phyloP scores from a whole-genome alignment of 1,140 invertebrate species.

The Vollenhovia emeryi region DNA sequence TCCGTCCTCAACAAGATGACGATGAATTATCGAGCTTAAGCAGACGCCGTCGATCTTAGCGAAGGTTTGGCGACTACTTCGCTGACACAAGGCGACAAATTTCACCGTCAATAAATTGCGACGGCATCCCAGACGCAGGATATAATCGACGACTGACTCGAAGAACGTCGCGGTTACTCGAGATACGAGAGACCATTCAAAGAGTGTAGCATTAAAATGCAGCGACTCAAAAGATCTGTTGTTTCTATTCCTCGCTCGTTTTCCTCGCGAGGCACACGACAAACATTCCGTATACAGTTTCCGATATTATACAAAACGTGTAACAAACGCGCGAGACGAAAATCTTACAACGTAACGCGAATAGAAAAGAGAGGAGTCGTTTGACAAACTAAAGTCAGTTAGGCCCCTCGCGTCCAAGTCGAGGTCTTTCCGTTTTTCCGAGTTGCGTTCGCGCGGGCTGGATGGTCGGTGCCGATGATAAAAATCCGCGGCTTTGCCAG shows the following conservation, averaged over 20 bases:
- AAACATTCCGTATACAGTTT: background rate
- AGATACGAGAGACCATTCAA: background rate
- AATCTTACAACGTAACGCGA: background rate
- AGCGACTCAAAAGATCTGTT: background rate
- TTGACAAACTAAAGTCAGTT: background rate
- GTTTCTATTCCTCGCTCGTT: background rate
- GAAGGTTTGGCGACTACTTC: slow-evolving; percentile 11
- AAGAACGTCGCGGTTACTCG: background rate
- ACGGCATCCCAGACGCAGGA: too few relatives aligned
- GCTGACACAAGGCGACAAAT: background rate
- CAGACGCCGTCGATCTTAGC: background rate
- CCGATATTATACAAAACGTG: background rate
- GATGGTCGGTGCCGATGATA: background rate
- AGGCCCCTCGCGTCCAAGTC: background rate
- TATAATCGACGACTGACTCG: background rate
- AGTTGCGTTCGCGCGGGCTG: too few relatives aligned
- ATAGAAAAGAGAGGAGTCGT: background rate
- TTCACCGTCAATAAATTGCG: background rate
- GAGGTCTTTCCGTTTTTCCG: background rate
- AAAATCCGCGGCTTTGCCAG: background rate
- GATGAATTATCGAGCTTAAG: background rate
- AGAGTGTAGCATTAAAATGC: background rate
- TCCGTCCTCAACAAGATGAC: background rate
- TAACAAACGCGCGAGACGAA: background rate
- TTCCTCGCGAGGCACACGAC: background rate